phyloP scores from a whole-genome alignment of 2,113 vertebrate species.

The Lagopus muta region DNA sequence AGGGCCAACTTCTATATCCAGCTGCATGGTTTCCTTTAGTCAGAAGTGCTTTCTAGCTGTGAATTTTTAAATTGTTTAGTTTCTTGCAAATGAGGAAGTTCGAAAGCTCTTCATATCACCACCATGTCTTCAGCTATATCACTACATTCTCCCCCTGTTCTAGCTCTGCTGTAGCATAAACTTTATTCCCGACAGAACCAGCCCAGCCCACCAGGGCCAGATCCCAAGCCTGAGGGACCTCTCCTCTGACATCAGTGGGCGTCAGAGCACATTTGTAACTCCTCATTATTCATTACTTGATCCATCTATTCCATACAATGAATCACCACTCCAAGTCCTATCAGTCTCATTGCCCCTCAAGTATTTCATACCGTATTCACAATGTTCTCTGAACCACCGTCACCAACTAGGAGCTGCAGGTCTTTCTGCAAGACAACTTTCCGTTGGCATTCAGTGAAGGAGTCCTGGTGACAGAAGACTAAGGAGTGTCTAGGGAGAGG shows the following conservation, averaged over 20 bases:
- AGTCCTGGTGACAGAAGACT: not conserved
- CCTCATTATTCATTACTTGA: not conserved
- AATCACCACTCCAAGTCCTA: not conserved
- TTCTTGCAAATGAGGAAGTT: not conserved
- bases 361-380: not conserved
- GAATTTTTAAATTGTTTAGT: not conserved
- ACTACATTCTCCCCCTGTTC: not conserved
- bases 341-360: not conserved
- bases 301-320: not conserved
- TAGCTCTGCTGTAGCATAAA: not conserved
- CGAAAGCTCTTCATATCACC: not conserved
- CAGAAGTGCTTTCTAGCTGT: not conserved
- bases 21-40: not conserved
- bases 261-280: not conserved
- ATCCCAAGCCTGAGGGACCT: not conserved
- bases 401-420: not conserved
- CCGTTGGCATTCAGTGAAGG: not conserved
- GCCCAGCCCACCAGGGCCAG: not conserved
- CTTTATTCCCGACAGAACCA: not conserved
- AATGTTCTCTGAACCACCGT: accelerated
- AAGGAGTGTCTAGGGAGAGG: accelerated
- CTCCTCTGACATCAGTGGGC: not conserved
- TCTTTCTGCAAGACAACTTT: not conserved
- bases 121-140: not conserved
- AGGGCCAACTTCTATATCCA: not conserved